These are phyloP conservation scores for Agrilus planipennis DNA, from an alignment of 1,140 invertebrate genomes.

Conservation along the genomic window DNA sequence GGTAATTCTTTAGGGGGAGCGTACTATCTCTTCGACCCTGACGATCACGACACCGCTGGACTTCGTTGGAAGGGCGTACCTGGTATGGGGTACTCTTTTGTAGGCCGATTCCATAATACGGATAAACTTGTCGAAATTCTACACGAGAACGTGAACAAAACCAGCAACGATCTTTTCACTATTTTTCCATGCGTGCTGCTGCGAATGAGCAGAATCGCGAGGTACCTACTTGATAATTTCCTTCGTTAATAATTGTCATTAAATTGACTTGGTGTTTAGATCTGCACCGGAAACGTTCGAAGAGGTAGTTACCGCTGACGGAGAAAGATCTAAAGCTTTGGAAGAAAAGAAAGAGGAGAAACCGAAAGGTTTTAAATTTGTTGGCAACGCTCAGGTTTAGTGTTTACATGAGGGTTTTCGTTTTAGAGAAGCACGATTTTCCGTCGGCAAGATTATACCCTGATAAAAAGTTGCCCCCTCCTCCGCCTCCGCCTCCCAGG, in stretches of 20 bases:
- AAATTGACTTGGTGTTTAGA: no score
- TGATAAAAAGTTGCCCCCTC: no score
- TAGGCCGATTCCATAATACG: slow-evolving; percentile 13
- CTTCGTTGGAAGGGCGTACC: slow-evolving; percentile 16
- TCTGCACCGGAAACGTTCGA: slow-evolving; percentile 4
- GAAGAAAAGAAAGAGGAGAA: not conserved
- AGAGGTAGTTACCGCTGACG: slow-evolving; percentile 4
- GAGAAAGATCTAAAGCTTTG: not conserved
- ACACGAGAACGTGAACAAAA: slow-evolving; percentile 1
- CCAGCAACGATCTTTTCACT: slow-evolving; percentile 1
- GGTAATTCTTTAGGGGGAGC: slow-evolving; percentile 8
- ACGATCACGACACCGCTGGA: slow-evolving; percentile 22
- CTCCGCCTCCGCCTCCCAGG: no score
- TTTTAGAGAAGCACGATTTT: no score
- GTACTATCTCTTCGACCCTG: slow-evolving; percentile 27
- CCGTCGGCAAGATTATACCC: no score
- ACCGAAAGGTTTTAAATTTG: no score
- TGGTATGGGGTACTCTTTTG: slow-evolving; percentile 16
- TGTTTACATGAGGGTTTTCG: no score
- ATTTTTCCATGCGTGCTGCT: slow-evolving; percentile 4
- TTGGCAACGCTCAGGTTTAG: no score
- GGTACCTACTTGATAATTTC: no score
- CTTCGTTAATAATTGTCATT: no score
- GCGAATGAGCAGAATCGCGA: no score
- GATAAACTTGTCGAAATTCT: slow-evolving; percentile 11